Percentiles rank a stretch among this genome's conserved stretches.
Conservation (phyloP, 2,888 invertebrate species). For the Panopea generosa region DNA sequence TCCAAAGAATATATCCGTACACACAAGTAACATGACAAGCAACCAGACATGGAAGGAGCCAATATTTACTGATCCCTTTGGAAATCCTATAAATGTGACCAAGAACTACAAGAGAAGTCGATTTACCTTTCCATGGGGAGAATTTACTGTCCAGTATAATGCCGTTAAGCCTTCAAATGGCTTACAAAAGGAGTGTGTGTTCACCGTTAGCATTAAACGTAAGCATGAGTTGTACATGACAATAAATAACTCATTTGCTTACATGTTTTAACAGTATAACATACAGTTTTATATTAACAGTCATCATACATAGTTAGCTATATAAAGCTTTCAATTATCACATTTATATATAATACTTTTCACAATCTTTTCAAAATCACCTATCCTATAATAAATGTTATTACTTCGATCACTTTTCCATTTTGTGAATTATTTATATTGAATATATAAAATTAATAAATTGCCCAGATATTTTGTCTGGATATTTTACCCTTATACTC, state of each 20-base stretch:
- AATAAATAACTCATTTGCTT: background rate
- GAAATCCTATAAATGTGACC: conserved; percentile 16
- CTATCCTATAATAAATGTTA: no score
- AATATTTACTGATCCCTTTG: conserved; percentile 37
- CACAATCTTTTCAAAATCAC: no score
- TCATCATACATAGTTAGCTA: background rate
- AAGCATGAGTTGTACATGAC: no score
- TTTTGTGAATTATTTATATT: no score
- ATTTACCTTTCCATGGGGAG: conserved; percentile 54
- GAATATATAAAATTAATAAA: no score
- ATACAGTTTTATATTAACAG: background rate
- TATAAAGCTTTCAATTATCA: background rate
- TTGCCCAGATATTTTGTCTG: no score
- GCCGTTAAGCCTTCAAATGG: conserved; percentile 46
- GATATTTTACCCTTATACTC: no score
- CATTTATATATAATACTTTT: background rate
- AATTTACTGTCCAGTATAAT: conserved; percentile 36
- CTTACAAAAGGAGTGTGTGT: conserved; percentile 34
- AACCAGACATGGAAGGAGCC: conserved; percentile 36
- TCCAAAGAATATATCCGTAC: conserved; percentile 8
- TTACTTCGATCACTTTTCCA: no score
- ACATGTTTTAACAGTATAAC: background rate
- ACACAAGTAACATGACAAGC: conserved; percentile 29
- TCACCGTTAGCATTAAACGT: conserved; percentile 44
- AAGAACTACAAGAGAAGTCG: conserved; percentile 36